Evolutionary conservation across 2,797 vertebrate species (phyloP).

Genomic region (Darevskia mixta): DNA sequence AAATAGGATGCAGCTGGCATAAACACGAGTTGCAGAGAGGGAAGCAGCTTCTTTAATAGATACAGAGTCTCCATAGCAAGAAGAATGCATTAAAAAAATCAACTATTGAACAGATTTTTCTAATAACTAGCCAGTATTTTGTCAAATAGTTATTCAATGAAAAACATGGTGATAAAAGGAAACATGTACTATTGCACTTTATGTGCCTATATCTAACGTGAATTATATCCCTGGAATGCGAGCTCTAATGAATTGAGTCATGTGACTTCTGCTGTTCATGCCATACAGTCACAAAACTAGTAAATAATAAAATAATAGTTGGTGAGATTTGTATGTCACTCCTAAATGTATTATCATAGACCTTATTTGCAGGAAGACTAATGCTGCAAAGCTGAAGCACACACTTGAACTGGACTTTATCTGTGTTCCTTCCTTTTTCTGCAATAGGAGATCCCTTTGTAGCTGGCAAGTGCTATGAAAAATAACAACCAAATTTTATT

Average conservation of each 20-base stretch:
- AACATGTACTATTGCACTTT: background rate
- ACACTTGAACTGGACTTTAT: conserved; percentile 36
- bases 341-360: conserved; percentile 18
- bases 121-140: background rate
- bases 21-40: conserved; percentile 54
- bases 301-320: conserved; percentile 50
- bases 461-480: conserved; percentile 34
- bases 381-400: conserved; percentile 19
- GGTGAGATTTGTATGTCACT: conserved; percentile 19
- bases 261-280: conserved; percentile 48
- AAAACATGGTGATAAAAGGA: conserved; percentile 19
- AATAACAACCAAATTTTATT: conserved; percentile 54
- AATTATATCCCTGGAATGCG: conserved; percentile 36
- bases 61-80: conserved; percentile 11
- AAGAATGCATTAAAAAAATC: background rate
- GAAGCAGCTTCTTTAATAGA: conserved; percentile 10
- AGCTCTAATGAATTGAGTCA: conserved; percentile 23
- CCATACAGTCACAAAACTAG: conserved; percentile 28
- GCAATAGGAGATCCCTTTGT: conserved; percentile 49
- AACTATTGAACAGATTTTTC: background rate
- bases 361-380: conserved; percentile 37
- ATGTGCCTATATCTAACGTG: background rate
- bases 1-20: conserved; percentile 33
- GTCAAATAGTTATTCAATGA: background rate
- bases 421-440: conserved; percentile 13